phyloP scores from a whole-genome alignment of 2,113 vertebrate species.

The Acrocephalus kingi region DNA sequence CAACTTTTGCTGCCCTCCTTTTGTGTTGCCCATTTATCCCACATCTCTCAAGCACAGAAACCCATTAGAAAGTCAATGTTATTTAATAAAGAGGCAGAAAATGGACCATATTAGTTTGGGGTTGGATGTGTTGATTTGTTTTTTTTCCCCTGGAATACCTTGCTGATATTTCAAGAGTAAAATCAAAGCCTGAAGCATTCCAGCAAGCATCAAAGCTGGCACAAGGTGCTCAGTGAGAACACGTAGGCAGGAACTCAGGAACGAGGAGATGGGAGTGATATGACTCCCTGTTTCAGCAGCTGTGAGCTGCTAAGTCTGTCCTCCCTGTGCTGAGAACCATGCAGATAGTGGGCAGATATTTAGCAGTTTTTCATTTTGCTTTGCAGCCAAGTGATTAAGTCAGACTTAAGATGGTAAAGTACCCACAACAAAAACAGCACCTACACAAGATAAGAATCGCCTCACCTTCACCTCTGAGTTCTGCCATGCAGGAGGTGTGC shows the following conservation, averaged over 20 bases:
- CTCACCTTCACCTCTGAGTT: neutral
- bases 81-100: neutral
- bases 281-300: neutral
- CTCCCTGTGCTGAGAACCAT: neutral
- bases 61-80: neutral
- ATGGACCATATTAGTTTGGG: neutral
- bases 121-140: neutral
- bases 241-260: neutral
- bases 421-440: neutral
- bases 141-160: neutral
- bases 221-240: neutral
- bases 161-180: neutral
- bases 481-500: rapidly evolving
- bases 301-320: neutral
- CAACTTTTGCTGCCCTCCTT: neutral
- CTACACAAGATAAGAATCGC: neutral
- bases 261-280: neutral
- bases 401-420: neutral
- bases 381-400: neutral
- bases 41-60: neutral
- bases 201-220: neutral
- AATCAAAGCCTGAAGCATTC: neutral
- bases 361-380: neutral
- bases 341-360: neutral
- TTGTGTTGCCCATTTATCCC: neutral